These are phyloP conservation scores for Coregonus sp. DNA, from an alignment of 2,797 vertebrate species.

Conservation along the genomic window DNA sequence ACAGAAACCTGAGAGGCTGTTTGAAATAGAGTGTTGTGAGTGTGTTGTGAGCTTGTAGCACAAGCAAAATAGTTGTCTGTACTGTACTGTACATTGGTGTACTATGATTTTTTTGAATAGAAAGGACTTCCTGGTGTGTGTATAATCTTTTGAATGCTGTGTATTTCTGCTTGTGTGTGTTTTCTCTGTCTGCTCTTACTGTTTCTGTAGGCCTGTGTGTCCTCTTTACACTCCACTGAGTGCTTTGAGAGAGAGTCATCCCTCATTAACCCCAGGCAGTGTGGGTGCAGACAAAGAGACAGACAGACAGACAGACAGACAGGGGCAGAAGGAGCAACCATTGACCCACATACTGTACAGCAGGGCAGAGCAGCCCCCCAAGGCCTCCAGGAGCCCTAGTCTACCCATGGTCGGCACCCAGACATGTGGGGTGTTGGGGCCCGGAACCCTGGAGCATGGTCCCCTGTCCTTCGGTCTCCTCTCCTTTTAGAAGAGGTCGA, in stretches of 20 bases:
- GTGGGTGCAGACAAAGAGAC: constrained; percentile 45
- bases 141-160: not conserved
- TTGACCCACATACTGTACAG: constrained; percentile 66
- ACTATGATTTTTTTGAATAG: not conserved
- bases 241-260: constrained; percentile 55
- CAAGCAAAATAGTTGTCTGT: too few relatives aligned
- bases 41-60: not conserved
- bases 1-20: not conserved
- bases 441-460: not conserved
- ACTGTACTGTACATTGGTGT: not conserved
- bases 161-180: constrained; percentile 9
- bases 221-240: constrained; percentile 51
- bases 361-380: constrained; percentile 18
- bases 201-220: constrained; percentile 12
- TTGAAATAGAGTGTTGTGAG: not conserved
- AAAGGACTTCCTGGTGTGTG: not conserved
- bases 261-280: constrained; percentile 60
- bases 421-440: not conserved
- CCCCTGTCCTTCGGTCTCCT: not conserved
- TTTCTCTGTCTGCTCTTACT: constrained; percentile 24
- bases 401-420: not conserved
- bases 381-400: constrained; percentile 48
- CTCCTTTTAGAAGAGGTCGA: not conserved
- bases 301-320: constrained; percentile 4
- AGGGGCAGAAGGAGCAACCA: constrained; percentile 20